These are phyloP conservation scores for Lycia hirtaria DNA, from an alignment of 2,888 invertebrate species.

Conservation along the genomic window DNA sequence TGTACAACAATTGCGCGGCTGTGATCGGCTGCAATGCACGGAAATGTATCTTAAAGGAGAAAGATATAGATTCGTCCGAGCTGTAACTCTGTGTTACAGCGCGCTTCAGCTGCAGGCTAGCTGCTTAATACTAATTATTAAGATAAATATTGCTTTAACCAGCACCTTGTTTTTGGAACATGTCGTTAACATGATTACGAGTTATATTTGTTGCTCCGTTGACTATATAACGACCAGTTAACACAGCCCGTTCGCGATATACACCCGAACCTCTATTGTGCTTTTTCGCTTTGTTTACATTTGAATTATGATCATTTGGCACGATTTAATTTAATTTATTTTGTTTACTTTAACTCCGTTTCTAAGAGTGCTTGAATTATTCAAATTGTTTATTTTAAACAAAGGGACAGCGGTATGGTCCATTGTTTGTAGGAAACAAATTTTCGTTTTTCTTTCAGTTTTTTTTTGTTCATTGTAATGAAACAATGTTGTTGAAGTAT, in stretches of 20 bases:
- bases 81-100: constrained; percentile 9
- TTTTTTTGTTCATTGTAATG: too few species aligned
- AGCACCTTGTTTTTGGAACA: constrained; percentile 72
- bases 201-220: constrained; percentile 60
- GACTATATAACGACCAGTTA: constrained; percentile 53
- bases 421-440: constrained; percentile 1
- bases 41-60: too few species aligned
- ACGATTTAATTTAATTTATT: constrained; percentile 36
- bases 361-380: constrained; percentile 12
- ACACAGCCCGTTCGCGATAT: constrained; percentile 54
- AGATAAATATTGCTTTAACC: constrained; percentile 82
- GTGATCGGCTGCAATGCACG: too few species aligned
- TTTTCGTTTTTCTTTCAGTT: background rate
- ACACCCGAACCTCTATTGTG: constrained; percentile 46
- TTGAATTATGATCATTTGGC: constrained; percentile 36
- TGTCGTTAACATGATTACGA: constrained; percentile 67
- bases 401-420: background rate
- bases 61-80: background rate
- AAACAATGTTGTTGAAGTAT: too few species aligned
- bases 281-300: constrained; percentile 42
- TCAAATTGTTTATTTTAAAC: background rate
- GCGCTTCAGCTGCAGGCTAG: constrained; percentile 52
- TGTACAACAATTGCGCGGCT: too few species aligned
- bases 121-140: constrained; percentile 83
- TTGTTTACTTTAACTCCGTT: constrained; percentile 19